Evolutionary conservation across 2,113 vertebrate genomes (phyloP), one percentile per base, ranked within the genome.

Genomic region (Pycnonotus jocosus): DNA sequence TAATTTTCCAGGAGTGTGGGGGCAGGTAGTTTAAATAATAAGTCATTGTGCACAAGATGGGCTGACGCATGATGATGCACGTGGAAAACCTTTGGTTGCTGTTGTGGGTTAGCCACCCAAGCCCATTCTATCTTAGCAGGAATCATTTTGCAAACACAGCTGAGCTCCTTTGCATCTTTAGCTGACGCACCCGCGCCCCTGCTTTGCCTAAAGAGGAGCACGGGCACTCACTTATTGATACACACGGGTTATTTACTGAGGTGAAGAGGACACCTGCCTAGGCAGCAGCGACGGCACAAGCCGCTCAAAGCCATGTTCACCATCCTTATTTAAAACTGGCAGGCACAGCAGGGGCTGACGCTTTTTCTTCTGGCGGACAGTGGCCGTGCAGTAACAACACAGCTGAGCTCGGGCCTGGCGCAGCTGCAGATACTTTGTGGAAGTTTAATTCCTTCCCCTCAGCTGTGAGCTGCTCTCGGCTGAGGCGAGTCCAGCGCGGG

Each of bases 211-310:
- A 44, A 79, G 47, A 44, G 2, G 10, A n/a, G 53, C 93, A 56
- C 58, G 40, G 51, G 85, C 12, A 2, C 17, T 56, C 47, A 11
- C 35, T 50, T 10, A 9, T 0, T 31, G 58, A 15, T 14, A 17
- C 6, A 1, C 11, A 5, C 4, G 23, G 11, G 27, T 47, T 31
- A 53, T 68, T 38, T 35, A 6, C 19, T 8, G 19, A 48, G 42
- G 23, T 13, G 9, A 27, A 38, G 28, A 53, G 71, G 20, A 37
- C 3, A 5, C 28, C 40, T 56, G 27, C 20, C 35, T 24, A 0
- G 51, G 6, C 25, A 23, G 73, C 7, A 27, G 48, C 0, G 16
- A 0, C 0, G 16, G 6, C 22, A 20, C 6, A 0, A 1, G 33
- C 54, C 44, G 6, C 65, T 53, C 24, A 2, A 37, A 56, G 42